Evolutionary conservation across 2,888 invertebrate species (phyloP).

Genomic region (Plebejus argus): DNA sequence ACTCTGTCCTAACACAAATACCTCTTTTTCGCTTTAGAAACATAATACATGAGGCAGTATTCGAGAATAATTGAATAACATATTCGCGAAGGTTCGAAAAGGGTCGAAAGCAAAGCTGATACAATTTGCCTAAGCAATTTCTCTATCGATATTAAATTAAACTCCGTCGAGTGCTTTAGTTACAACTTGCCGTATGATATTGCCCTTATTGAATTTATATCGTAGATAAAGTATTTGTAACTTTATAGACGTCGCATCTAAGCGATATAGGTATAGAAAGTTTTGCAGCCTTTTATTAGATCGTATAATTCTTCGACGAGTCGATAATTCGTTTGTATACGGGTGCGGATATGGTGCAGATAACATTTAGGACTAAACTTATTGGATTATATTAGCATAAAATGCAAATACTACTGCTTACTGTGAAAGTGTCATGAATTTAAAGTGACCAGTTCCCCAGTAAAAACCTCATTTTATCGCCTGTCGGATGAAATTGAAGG

Average conservation of each 20-base stretch:
- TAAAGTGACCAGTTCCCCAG: conserved; percentile 26
- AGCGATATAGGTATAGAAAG: background rate
- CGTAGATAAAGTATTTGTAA: background rate
- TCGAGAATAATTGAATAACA: conserved; percentile 29
- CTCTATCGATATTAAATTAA: conserved; percentile 30
- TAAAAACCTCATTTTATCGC: conserved; percentile 16
- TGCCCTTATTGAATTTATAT: conserved; percentile 9
- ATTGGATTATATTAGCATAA: conserved; percentile 8
- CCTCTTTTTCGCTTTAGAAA: conserved; percentile 15
- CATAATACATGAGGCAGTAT: conserved; percentile 9
- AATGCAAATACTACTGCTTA: conserved; percentile 11
- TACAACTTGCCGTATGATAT: conserved; percentile 22
- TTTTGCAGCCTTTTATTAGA: background rate
- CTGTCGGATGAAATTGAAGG: conserved; percentile 14
- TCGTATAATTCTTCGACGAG: background rate
- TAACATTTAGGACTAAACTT: background rate
- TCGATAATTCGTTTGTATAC: background rate
- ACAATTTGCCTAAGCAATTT: conserved; percentile 32
- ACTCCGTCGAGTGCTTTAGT: conserved; percentile 26
- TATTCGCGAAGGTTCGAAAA: conserved; percentile 28
- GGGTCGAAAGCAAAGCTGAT: conserved; percentile 31
- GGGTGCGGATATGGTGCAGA: background rate
- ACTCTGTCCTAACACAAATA: background rate
- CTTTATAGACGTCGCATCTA: background rate
- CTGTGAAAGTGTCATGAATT: conserved; percentile 15